Percentiles rank a stretch among this genome's conserved stretches.
Conservation (phyloP, 2,888 invertebrate genomes). For the Tetheella fluctuosa region DNA sequence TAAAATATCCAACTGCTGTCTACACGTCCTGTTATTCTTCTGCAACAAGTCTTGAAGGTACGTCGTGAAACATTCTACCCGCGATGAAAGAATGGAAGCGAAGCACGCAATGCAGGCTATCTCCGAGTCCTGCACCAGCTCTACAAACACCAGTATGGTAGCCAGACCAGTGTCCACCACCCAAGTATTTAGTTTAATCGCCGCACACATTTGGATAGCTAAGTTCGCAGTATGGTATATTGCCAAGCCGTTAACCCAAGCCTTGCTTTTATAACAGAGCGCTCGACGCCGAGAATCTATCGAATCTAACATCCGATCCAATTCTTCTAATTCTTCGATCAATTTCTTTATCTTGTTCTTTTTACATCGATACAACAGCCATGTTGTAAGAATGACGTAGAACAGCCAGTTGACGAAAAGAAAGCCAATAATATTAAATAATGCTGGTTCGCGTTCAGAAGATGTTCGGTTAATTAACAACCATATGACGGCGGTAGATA, state of each 20-base stretch:
- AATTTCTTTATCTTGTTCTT: constrained; percentile 15
- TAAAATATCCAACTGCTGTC: not conserved
- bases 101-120: constrained; percentile 3
- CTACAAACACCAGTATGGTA: not conserved
- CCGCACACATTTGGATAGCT: not conserved
- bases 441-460: not conserved
- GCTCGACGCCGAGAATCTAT: not conserved
- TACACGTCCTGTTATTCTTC: too few relatives aligned
- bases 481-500: not conserved
- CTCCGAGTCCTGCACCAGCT: constrained; percentile 1
- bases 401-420: not conserved
- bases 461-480: not conserved
- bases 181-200: too few relatives aligned
- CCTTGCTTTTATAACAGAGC: not conserved
- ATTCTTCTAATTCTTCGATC: constrained; percentile 8
- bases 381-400: not conserved
- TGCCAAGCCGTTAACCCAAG: not conserved
- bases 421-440: not conserved
- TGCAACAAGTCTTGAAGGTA: not conserved
- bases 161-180: too few relatives aligned
- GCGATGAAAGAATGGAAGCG: not conserved
- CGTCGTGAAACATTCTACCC: not conserved
- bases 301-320: not conserved
- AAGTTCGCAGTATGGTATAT: not conserved
- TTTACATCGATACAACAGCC: not conserved